Evolutionary conservation across 2,888 invertebrate genomes (phyloP), one percentile per base, ranked within the genome.

Genomic region (Apomyelois bistriatella): DNA sequence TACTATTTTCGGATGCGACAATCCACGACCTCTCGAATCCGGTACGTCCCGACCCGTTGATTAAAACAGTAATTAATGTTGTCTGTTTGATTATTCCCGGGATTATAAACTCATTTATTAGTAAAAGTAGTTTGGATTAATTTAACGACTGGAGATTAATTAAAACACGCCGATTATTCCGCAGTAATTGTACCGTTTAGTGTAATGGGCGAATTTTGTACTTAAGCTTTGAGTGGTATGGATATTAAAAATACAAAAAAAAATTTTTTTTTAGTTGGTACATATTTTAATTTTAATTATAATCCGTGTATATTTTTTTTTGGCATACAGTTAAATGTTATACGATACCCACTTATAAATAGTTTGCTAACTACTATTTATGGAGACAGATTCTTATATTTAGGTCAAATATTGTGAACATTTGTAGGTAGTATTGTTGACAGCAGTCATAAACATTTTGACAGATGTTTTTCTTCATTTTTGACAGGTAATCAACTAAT

Each of bases 1-100:
- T 62, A 73, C 86, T 88, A 88, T 88, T 87, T 81, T 83, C 83
- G 85, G 82, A 73, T 74, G 78, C 75, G 76, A 76, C 76, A 79
- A 78, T 81, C 74, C 76, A 66, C 71, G 71, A 70, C 1, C 68
- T 68, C 69, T 70, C 71, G 78, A 77, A 74, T 80, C 76, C 74
- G 73, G 71, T 68, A 62, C 67, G 55, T 53, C 53, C 57, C 60
- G 60, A 57, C 58, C 47, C 62, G 64, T 66, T 68, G 67, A 72
- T 74, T 70, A 66, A 66, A 71, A 62, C 38, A 63, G 66, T 70
- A 71, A 77, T 75, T 69, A 71, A 70, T 64, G 62, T 53, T 62
- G 43, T 59, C 66, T 65, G 60, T 58, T 66, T 68, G 64, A 57
- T 51, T 56, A 60, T 64, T 61, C 60, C 54, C 57, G 43, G 57